Evolutionary conservation across 2,888 invertebrate species (phyloP).

Genomic region (Tiliacea citrago): DNA sequence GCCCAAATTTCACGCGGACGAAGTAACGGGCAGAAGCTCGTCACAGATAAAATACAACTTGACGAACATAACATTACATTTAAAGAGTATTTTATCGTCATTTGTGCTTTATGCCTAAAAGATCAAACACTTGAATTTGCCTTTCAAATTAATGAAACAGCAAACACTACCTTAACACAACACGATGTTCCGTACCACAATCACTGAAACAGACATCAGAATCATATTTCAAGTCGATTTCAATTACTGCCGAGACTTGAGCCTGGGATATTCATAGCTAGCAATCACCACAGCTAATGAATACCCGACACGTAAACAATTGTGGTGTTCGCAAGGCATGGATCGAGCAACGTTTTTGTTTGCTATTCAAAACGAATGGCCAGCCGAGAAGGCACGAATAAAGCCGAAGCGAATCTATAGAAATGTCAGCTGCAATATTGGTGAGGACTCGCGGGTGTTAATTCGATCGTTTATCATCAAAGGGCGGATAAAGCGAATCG

Average conservation of each 20-base stretch:
- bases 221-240: constrained; percentile 56
- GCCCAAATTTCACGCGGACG: too few relatives aligned
- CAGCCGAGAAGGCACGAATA: constrained; percentile 51
- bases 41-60: background rate
- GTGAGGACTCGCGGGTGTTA: constrained; percentile 43
- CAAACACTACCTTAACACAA: background rate
- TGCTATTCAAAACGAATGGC: constrained; percentile 41
- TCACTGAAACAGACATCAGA: constrained; percentile 35
- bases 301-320: constrained; percentile 56
- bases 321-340: constrained; percentile 40
- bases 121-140: background rate
- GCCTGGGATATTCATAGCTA: constrained; percentile 46
- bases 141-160: constrained; percentile 3
- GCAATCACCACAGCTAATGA: constrained; percentile 58
- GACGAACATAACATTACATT: background rate
- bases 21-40: too few relatives aligned
- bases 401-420: constrained; percentile 53
- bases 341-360: constrained; percentile 63
- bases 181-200: background rate
- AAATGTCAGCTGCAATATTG: constrained; percentile 65
- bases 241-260: constrained; percentile 44
- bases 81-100: background rate
- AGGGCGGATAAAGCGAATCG: constrained; percentile 37
- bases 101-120: background rate
- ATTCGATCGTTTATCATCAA: constrained; percentile 60